Conservation (phyloP, 2,113 vertebrate genomes). For the Platysteira castanea region DNA sequence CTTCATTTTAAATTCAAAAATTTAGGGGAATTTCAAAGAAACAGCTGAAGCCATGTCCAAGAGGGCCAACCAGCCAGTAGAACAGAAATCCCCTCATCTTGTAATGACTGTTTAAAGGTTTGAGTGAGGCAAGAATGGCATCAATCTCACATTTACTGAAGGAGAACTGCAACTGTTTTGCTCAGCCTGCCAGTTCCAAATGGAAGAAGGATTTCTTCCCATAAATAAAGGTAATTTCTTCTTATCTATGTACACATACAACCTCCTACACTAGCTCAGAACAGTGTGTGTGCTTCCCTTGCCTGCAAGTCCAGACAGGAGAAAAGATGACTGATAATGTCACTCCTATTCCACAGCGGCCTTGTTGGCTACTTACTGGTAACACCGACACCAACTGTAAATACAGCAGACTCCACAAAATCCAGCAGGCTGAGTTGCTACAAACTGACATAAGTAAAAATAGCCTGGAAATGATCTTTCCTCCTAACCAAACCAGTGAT, state of each 20-base stretch:
- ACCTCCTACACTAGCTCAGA: neutral
- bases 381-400: no score
- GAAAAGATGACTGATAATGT: constrained; percentile 26
- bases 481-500: neutral
- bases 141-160: neutral
- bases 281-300: neutral
- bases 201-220: neutral
- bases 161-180: neutral
- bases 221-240: constrained; percentile 37
- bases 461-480: neutral
- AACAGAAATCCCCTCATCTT: neutral
- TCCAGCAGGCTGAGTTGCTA: neutral
- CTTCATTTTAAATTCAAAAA: neutral
- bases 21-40: neutral
- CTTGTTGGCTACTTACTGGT: neutral
- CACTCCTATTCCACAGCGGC: neutral
- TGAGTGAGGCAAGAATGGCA: neutral
- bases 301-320: constrained; percentile 1
- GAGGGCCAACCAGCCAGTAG: neutral
- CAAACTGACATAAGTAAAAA: neutral
- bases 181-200: neutral
- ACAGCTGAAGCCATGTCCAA: neutral
- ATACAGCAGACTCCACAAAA: neutral
- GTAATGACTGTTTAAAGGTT: neutral
- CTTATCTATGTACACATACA: constrained; percentile 37